Evolutionary conservation across 2,888 invertebrate species (phyloP), one percentile per base, ranked within the genome.

Genomic region (Andricus curvator): DNA sequence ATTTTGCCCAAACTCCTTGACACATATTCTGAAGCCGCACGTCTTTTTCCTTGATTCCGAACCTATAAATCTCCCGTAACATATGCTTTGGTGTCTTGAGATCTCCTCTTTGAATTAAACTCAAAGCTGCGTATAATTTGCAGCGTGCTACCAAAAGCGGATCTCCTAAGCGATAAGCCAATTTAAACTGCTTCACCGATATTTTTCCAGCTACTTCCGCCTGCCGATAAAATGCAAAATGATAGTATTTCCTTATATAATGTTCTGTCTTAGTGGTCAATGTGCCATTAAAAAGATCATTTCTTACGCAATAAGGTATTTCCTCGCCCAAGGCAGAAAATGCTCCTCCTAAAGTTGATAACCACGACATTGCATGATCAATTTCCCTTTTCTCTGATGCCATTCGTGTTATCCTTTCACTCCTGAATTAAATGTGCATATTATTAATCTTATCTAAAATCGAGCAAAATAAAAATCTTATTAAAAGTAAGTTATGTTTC

Each of bases 271-370:
- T 65, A 67, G 22, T 33, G 70, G 66, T 81, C 4, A 48, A 79
- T 37, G 51, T 41, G 29, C 29, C 33, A 76, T 81, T 65, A 51
- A 37, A 29, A 51, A 41, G 9, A 66, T 65, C 22, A 78, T 82
- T 82, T 82, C 95, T 94, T 94, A 97, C 97, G 94, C 96, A 97
- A 88, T 95, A 93, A 78, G 94, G 93, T 92, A 96, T 96, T 89
- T 97, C 96, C 91, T 99, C 99, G 2, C 99, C 99, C 78, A 99
- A 94, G 1, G 99, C 97, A 3, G 99, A 99, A 93, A 97, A 99
- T 1, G 98, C 99, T 70, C 99, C 99, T 4, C 99, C 99, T 22
- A 99, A 94, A 0, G 99, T 99, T 29, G 99, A 99, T 37, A 99
- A 93, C 98, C 98, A 98, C 25, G 98, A 98, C 94, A 99, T 95